Base-by-base conservation (phyloP, 2,113 vertebrate genomes). In the Azemiops feae region DNA sequence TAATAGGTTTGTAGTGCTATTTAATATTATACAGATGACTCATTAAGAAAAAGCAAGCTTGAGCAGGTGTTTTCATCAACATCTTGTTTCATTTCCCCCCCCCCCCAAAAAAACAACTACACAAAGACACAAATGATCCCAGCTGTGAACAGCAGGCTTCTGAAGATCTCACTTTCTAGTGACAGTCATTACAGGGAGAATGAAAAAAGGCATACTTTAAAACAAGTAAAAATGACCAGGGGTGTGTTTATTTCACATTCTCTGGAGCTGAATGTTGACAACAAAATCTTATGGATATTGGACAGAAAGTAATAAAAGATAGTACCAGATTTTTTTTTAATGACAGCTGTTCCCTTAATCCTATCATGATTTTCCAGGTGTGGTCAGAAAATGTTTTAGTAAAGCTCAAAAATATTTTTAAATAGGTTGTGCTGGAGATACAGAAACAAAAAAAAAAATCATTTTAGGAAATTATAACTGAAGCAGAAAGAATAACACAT, bases 21-120 rank as follows among this genome's bases (percentile, higher is more conserved):
- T 97, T 97, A 97, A 96, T 96, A 96, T 96, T 94, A 92, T 87
- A 97, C 95, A 96, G 93, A 96, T 96, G 97, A 97, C 96, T 96
- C 95, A 97, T 97, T 97, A 97, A 96, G 94, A 94, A 93, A 86
- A 96, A 95, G 92, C 96, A 96, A 96, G 96, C 96, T 86, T 55
- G 96, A 97, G 93, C 96, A 97, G 97, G 95, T 97, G 95, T 97
- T 97, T 96, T 95, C 94, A 96, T 97, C 96, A 97, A 90, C 92
- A 96, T 91, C 93, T 94, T 96, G 94, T 91, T 94, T 85, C 93
- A 91, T 81, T 39, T 1, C 0, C 1, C 8, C 7, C n/a, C n/a
- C 47, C 8, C 47, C 47, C 1, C 1, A 50, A 74, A 91, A 94
- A 91, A 94, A 74, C 74, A 96, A 94, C 94, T 89, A 96, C 96